Evolutionary conservation across 2,888 invertebrate genomes (phyloP).

Genomic region (Aphodius sticticus): DNA sequence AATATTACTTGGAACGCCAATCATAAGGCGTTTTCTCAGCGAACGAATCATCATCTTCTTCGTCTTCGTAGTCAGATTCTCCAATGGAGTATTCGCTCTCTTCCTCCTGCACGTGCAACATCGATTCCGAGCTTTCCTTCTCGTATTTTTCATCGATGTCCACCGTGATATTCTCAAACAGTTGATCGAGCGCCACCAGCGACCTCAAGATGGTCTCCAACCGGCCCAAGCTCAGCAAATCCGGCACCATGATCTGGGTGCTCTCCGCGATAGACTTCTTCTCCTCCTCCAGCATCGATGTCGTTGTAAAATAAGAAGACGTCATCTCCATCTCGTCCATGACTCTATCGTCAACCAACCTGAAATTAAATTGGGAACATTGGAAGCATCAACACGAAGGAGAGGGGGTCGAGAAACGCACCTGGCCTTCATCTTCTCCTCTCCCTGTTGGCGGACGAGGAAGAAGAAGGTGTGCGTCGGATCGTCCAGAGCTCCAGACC

Average conservation of each 20-base stretch:
- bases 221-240: conserved; percentile 15
- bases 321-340: conserved; percentile 8
- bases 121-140: background rate
- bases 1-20: background rate
- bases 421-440: background rate
- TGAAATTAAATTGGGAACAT: background rate
- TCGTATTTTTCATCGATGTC: conserved; percentile 10
- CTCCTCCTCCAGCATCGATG: background rate
- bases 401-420: background rate
- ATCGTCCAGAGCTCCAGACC: background rate
- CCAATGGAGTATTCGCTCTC: background rate
- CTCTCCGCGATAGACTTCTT: conserved; percentile 9
- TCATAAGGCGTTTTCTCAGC: background rate
- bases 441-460: background rate
- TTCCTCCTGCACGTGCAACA: background rate
- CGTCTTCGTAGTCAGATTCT: background rate
- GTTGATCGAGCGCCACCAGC: background rate
- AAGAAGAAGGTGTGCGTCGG: background rate
- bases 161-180: conserved; percentile 8
- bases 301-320: background rate
- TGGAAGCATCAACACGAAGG: background rate
- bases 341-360: conserved; percentile 5
- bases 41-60: background rate
- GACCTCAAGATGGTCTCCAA: conserved; percentile 9
- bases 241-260: conserved; percentile 12